A percentile compares a stretch with the other conserved stretches of the same genome.
These are phyloP conservation scores for Lepus townsendii DNA, from an alignment of 2,797 vertebrate genomes.

Conservation along the genomic window DNA sequence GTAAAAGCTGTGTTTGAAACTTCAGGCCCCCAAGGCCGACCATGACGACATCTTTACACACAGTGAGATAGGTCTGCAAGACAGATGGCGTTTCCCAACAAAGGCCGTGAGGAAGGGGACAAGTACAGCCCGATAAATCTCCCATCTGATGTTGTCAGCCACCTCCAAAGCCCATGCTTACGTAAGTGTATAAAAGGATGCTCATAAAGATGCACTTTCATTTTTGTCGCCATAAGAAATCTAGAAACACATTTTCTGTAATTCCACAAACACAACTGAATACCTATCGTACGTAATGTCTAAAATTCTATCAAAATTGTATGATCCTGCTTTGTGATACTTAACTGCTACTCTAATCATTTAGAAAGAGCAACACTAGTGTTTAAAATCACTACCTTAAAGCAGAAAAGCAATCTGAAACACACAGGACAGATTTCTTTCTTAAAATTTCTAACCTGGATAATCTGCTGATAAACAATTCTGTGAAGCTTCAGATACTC, in stretches of 20 bases:
- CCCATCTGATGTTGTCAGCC: background rate
- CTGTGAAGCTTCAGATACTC: constrained; percentile 82
- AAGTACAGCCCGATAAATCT: background rate
- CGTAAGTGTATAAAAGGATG: background rate
- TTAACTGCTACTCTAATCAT: background rate
- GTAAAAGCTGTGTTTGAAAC: constrained; percentile 92
- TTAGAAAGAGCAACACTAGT: background rate
- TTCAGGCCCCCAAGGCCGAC: constrained; percentile 91
- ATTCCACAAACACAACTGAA: background rate
- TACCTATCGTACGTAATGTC: background rate
- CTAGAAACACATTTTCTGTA: background rate
- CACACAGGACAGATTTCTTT: background rate
- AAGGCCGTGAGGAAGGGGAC: background rate
- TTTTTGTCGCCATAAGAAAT: background rate
- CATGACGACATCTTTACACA: constrained; percentile 93
- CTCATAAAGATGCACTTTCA: background rate
- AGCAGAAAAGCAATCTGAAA: background rate
- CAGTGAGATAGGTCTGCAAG: constrained; percentile 91
- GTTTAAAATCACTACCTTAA: background rate
- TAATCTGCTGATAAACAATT: constrained; percentile 89
- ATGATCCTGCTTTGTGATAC: background rate
- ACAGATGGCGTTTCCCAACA: background rate
- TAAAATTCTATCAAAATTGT: background rate
- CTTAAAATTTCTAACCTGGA: constrained; percentile 90
- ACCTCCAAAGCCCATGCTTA: background rate